phyloP scores from a whole-genome alignment of 2,113 vertebrate species.

The Podarcis cretensis region DNA sequence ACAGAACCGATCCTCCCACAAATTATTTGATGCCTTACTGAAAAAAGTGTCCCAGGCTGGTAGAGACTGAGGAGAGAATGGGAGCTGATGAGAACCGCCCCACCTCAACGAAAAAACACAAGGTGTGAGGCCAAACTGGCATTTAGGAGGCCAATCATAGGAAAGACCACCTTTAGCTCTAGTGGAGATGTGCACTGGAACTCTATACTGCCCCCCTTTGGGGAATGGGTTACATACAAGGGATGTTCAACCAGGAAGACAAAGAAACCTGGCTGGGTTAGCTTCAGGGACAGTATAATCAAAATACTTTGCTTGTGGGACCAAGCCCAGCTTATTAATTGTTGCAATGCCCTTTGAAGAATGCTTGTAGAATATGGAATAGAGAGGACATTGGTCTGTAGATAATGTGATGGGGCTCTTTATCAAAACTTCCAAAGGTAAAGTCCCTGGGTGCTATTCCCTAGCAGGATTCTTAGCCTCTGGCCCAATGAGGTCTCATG shows the following conservation, averaged over 20 bases:
- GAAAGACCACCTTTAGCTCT: slow-evolving; percentile 64
- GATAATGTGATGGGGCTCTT: slow-evolving; percentile 47
- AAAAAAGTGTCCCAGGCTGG: slow-evolving; percentile 14
- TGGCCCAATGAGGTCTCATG: slow-evolving; percentile 74
- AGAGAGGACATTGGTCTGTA: slow-evolving; percentile 29
- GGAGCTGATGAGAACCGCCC: slow-evolving; percentile 9
- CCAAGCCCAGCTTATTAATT: slow-evolving; percentile 24
- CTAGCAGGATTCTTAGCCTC: slow-evolving; percentile 79
- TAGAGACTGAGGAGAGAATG: slow-evolving; percentile 6
- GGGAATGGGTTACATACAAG: slow-evolving; percentile 45
- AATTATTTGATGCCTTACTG: not conserved
- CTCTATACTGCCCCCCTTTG: slow-evolving; percentile 27
- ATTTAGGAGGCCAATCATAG: not conserved
- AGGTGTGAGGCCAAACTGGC: not conserved
- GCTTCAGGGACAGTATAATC: slow-evolving; percentile 69
- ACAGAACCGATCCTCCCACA: not conserved
- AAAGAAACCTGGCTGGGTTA: slow-evolving; percentile 70
- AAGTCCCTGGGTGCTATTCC: slow-evolving; percentile 75
- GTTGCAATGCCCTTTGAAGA: slow-evolving; percentile 18
- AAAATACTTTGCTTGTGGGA: slow-evolving; percentile 38
- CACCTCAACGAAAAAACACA: not conserved
- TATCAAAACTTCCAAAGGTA: slow-evolving; percentile 55
- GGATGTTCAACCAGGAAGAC: slow-evolving; percentile 61
- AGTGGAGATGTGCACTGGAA: slow-evolving; percentile 64
- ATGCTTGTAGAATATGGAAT: slow-evolving; percentile 37